These are phyloP conservation scores for Sebastes baramenuke DNA, from an alignment of 2,797 vertebrate genomes.

Conservation along the genomic window DNA sequence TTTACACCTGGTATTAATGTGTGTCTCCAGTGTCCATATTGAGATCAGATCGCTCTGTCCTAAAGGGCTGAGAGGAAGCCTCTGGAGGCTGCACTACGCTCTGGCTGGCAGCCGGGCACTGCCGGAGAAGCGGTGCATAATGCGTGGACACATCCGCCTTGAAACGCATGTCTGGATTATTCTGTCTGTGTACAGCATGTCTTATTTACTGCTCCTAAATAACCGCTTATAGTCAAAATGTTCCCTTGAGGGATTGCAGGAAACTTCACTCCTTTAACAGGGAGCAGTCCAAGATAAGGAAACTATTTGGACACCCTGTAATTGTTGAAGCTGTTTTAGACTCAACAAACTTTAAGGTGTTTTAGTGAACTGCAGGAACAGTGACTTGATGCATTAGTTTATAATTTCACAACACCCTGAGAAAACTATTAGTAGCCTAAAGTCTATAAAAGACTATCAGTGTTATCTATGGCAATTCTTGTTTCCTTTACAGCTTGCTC, in stretches of 20 bases:
- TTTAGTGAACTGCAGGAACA: background rate
- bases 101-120: background rate
- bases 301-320: background rate
- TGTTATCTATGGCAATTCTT: background rate
- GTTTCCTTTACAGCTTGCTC: background rate
- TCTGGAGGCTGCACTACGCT: background rate
- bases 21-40: background rate
- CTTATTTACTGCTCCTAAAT: background rate
- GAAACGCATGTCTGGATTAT: no score
- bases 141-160: no score
- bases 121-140: no score
- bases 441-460: background rate
- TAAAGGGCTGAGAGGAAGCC: background rate
- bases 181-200: background rate
- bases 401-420: background rate
- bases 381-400: background rate
- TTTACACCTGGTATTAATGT: background rate
- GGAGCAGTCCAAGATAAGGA: background rate
- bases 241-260: background rate
- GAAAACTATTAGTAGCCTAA: background rate
- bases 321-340: background rate
- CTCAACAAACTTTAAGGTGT: background rate
- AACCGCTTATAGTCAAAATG: background rate
- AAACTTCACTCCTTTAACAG: background rate
- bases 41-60: background rate